These are phyloP conservation scores for Lucilia cuprina DNA, from an alignment of 1,140 invertebrate genomes.

Conservation along the genomic window DNA sequence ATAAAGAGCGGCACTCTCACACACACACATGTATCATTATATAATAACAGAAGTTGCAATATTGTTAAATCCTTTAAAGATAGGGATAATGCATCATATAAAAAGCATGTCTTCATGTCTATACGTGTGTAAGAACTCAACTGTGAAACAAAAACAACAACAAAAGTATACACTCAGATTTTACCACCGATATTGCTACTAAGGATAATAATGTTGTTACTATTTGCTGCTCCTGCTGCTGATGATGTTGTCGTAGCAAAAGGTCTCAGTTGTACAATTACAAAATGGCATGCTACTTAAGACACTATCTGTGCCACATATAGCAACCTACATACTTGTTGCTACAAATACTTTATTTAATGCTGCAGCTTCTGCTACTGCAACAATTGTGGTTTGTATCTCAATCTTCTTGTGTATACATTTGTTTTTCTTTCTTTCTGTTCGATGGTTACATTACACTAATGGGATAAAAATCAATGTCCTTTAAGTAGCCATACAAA, in stretches of 20 bases:
- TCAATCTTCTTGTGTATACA: neutral
- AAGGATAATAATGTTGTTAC: neutral
- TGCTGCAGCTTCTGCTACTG: neutral
- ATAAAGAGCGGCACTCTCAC: neutral
- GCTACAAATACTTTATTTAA: neutral
- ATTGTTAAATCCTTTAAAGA: slow-evolving; percentile 1
- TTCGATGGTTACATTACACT: neutral
- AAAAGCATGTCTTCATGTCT: neutral
- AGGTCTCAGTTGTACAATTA: slow-evolving; percentile 4
- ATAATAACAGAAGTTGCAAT: neutral
- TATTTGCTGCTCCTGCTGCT: neutral
- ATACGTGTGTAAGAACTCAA: neutral
- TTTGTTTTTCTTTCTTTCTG: neutral
- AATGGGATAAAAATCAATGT: slow-evolving; percentile 8
- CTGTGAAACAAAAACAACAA: neutral
- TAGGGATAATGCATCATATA: neutral
- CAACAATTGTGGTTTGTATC: neutral
- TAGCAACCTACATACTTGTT: neutral
- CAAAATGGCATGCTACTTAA: neutral
- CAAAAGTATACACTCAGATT: neutral
- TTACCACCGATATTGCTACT: neutral
- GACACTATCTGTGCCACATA: neutral
- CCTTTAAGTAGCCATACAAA: neutral
- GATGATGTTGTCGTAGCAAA: neutral
- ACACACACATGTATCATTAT: neutral